A percentile compares a stretch with the other conserved stretches of the same genome.
Evolutionary conservation across 2,113 vertebrate species (phyloP).

Genomic region (Myotis davidii): DNA sequence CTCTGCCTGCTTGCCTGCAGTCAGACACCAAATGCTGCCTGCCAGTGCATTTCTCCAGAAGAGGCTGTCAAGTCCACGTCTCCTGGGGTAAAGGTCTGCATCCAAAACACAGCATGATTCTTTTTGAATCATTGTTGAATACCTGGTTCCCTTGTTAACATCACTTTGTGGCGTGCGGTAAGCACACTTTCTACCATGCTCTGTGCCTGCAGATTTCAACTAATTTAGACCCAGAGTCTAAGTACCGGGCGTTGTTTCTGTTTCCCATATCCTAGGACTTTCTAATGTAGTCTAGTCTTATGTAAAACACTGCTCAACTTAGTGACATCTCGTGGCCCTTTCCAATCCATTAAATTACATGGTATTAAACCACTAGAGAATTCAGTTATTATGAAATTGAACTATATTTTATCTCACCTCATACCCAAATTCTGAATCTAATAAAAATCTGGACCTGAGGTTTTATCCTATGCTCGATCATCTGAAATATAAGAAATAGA

Average conservation of each 20-base stretch:
- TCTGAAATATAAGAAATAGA: background rate
- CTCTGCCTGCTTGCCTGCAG: background rate
- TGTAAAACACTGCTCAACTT: background rate
- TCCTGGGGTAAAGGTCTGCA: background rate
- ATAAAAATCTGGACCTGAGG: background rate
- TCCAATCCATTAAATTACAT: background rate
- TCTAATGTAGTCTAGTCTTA: background rate
- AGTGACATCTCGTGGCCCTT: background rate
- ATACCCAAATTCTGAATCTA: background rate
- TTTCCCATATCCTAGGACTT: slow-evolving; percentile 1
- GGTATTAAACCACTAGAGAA: background rate
- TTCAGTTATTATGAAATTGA: background rate
- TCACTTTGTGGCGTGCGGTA: slow-evolving; percentile 31
- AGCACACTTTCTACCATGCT: background rate
- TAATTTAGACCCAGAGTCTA: background rate
- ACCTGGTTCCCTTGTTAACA: slow-evolving; percentile 34
- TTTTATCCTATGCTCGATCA: background rate
- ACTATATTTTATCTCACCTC: background rate
- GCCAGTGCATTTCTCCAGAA: background rate
- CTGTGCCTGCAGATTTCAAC: background rate
- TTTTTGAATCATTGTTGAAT: slow-evolving; percentile 51
- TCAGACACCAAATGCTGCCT: slow-evolving; percentile 9
- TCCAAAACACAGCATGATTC: slow-evolving; percentile 45
- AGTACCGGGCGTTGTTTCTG: background rate
- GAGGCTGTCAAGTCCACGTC: background rate